These are phyloP conservation scores for Reticulitermes speratus DNA, from an alignment of 1,140 invertebrate species.

Conservation along the genomic window DNA sequence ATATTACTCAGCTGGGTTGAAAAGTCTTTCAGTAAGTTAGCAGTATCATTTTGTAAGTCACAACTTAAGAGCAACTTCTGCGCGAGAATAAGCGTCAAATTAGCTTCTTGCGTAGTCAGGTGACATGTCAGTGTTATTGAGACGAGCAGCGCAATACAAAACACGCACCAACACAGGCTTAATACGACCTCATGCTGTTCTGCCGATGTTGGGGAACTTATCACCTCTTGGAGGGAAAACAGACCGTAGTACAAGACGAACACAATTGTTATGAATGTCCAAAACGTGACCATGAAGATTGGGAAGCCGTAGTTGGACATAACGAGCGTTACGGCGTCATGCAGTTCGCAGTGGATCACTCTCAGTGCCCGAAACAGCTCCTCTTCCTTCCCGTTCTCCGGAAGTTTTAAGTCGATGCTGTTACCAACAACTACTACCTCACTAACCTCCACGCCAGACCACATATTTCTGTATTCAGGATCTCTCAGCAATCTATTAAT, in stretches of 20 bases:
- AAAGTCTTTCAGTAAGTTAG: neutral
- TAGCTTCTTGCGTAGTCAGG: neutral
- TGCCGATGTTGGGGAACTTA: neutral
- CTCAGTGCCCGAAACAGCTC: neutral
- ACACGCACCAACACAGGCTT: neutral
- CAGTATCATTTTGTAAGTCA: neutral
- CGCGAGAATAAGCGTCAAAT: neutral
- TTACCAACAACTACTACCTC: neutral
- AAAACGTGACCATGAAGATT: neutral
- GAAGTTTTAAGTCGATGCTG: neutral
- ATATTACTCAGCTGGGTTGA: neutral
- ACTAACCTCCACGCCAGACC: neutral
- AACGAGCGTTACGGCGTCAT: neutral
- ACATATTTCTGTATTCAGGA: neutral
- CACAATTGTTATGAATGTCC: neutral
- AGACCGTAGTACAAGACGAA: neutral
- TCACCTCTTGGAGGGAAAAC: neutral
- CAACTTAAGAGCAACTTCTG: neutral
- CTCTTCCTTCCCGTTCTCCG: neutral
- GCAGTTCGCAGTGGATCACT: neutral
- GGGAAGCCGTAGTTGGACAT: neutral
- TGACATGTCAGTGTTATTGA: neutral
- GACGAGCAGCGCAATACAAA: neutral
- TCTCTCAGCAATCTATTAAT: neutral
- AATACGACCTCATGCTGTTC: neutral